Conservation (phyloP, 2,888 invertebrate genomes). For the Drosophila neotestacea region DNA sequence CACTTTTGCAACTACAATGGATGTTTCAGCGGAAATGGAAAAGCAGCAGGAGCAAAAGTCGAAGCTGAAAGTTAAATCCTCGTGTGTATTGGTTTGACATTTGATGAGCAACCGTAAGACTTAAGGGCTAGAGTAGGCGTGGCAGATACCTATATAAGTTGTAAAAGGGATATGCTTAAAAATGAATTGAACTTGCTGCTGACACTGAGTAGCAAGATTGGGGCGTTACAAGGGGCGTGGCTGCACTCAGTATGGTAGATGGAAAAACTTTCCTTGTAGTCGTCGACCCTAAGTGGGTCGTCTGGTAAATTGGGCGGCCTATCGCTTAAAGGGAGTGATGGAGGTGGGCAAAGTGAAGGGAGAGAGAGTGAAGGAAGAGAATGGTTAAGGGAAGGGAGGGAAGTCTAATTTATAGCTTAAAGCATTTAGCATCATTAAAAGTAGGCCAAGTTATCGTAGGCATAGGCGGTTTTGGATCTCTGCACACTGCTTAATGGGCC, state of each 20-base stretch:
- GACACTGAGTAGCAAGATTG: constrained; percentile 46
- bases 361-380: background rate
- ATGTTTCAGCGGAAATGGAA: constrained; percentile 68
- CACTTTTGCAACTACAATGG: constrained; percentile 70
- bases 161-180: constrained; percentile 70
- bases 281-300: constrained; percentile 46
- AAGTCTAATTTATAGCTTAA: constrained; percentile 69
- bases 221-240: constrained; percentile 24
- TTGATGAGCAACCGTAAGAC: constrained; percentile 74
- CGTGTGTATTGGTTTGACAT: constrained; percentile 79
- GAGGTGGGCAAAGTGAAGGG: no score
- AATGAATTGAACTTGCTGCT: constrained; percentile 77
- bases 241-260: constrained; percentile 3
- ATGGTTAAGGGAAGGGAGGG: background rate
- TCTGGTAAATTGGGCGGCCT: constrained; percentile 14
- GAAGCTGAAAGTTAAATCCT: constrained; percentile 68
- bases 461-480: constrained; percentile 51
- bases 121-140: constrained; percentile 24
- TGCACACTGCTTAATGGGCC: constrained; percentile 76
- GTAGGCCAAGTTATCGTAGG: constrained; percentile 46
- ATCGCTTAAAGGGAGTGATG: constrained; percentile 7
- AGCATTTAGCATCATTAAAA: constrained; percentile 74
- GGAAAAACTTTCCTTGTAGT: constrained; percentile 37
- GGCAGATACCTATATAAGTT: constrained; percentile 34
- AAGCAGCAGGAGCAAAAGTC: constrained; percentile 43